These are phyloP conservation scores for Forbesichthys agassizii DNA, from an alignment of 2,113 vertebrate genomes.

Conservation along the genomic window DNA sequence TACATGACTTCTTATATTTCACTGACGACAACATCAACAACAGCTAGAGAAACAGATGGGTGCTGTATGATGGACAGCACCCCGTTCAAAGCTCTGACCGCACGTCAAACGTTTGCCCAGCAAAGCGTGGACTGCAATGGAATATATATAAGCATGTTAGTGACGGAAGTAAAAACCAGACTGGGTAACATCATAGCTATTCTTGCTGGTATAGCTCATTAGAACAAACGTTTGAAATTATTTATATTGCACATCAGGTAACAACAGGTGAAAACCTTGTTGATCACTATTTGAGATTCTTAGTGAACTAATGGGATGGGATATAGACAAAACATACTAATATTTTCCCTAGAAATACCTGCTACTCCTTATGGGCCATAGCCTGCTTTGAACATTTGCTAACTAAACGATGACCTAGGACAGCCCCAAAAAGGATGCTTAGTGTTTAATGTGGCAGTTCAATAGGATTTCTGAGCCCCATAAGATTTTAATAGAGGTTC, in stretches of 20 bases:
- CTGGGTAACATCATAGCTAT: neutral
- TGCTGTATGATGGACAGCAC: neutral
- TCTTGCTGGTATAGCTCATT: too few relatives aligned
- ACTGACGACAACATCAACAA: conserved; percentile 24
- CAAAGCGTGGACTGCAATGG: conserved; percentile 6
- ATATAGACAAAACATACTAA: too few relatives aligned
- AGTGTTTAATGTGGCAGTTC: conserved; percentile 44
- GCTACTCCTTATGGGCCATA: neutral
- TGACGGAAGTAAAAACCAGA: neutral
- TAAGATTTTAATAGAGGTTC: conserved; percentile 25
- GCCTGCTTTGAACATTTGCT: conserved; percentile 13
- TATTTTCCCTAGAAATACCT: too few relatives aligned
- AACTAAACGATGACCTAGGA: neutral
- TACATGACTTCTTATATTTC: conserved; percentile 37
- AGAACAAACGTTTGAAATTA: too few relatives aligned
- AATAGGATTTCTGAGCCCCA: conserved; percentile 15
- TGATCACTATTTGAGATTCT: too few relatives aligned
- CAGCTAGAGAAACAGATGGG: conserved; percentile 35
- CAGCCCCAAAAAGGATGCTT: conserved; percentile 7
- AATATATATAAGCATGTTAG: conserved; percentile 3
- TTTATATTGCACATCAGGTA: too few relatives aligned
- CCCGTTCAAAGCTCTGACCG: conserved; percentile 29
- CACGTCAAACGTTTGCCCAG: conserved; percentile 28
- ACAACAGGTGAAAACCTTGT: too few relatives aligned
- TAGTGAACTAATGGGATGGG: too few relatives aligned